Evolutionary conservation across 2,888 invertebrate species (phyloP), one percentile per base, ranked within the genome.

Genomic region (Metellina segmentata): DNA sequence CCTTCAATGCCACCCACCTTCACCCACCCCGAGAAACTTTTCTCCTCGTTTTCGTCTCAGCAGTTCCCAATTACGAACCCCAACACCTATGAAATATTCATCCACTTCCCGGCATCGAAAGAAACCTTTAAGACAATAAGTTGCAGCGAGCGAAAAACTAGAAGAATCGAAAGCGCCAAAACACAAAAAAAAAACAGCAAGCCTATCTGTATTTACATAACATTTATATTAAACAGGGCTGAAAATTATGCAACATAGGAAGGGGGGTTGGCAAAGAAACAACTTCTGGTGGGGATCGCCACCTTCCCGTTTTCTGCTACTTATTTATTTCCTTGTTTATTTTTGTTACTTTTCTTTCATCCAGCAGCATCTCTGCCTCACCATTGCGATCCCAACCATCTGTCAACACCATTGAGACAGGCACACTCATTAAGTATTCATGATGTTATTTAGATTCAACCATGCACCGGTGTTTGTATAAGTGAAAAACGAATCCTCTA

Each of bases 401-500:
- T 90, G 83, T 90, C 83, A 85, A 83, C 83, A 85, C 89, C 69
- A 61, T 11, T 34, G 49, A 85, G 79, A 87, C 71, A 88, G 77
- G 71, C 75, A 79, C 77, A 4, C 85, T 85, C 89, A 90, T 90
- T 78, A 90, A 78, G 78, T 90, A 90, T 90, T 90, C 89, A 90
- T 90, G 85, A 90, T 85, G 89, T 90, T 90, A 90, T 90, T 85
- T 90, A 90, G 78, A 90, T 90, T 90, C 89, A 90, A 53, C 75
- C 88, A 69, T 75, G 88, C 75, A 61, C 79, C 78, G 75, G 83
- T 90, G 89, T 79, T 85, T 77, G 83, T 83, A 78, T 90, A 90
- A 90, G 89, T 90, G 83, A 90, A 90, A 90, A 90, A 83, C 78
- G 71, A 85, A 88, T 81, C 53, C 49, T 75, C 49, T 16, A 34